Percentiles rank a stretch among this genome's conserved stretches.
These are phyloP conservation scores for Apamea sordens DNA, from an alignment of 2,888 invertebrate species.

Conservation along the genomic window DNA sequence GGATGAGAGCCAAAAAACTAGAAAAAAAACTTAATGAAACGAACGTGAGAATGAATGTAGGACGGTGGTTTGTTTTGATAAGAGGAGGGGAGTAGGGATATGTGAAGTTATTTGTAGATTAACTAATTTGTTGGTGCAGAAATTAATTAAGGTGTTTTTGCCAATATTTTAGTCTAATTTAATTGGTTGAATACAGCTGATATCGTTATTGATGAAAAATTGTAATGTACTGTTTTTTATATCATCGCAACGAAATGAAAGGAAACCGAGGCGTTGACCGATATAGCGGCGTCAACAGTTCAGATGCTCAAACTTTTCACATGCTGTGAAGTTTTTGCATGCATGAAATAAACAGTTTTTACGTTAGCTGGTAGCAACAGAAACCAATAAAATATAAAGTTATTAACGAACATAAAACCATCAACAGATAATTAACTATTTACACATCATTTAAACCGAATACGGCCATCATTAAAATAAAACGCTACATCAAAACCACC, in stretches of 20 bases:
- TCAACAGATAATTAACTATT: conserved; percentile 54
- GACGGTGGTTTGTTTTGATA: conserved; percentile 39
- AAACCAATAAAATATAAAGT: conserved; percentile 28
- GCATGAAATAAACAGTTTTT: too few relatives aligned
- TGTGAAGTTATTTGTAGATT: conserved; percentile 1
- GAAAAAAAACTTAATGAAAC: conserved; percentile 78
- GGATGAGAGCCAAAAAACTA: conserved; percentile 68
- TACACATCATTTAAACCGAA: conserved; percentile 55
- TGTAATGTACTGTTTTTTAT: too few relatives aligned
- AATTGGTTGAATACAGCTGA: background rate
- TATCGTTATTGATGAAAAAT: background rate
- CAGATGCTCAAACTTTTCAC: background rate
- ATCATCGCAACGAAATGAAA: too few relatives aligned
- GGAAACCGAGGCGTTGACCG: too few relatives aligned
- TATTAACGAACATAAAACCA: conserved; percentile 45
- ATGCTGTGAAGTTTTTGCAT: background rate
- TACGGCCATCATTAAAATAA: conserved; percentile 58
- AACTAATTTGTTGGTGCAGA: background rate
- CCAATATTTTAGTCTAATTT: background rate
- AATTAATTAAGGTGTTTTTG: background rate
- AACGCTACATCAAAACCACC: conserved; percentile 69
- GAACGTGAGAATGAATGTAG: conserved; percentile 79
- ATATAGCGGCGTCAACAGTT: background rate
- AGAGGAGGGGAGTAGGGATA: background rate
- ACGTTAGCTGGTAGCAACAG: background rate